Evolutionary conservation across 2,797 vertebrate genomes (phyloP), one percentile per base, ranked within the genome.

Genomic region (Lacerta agilis): DNA sequence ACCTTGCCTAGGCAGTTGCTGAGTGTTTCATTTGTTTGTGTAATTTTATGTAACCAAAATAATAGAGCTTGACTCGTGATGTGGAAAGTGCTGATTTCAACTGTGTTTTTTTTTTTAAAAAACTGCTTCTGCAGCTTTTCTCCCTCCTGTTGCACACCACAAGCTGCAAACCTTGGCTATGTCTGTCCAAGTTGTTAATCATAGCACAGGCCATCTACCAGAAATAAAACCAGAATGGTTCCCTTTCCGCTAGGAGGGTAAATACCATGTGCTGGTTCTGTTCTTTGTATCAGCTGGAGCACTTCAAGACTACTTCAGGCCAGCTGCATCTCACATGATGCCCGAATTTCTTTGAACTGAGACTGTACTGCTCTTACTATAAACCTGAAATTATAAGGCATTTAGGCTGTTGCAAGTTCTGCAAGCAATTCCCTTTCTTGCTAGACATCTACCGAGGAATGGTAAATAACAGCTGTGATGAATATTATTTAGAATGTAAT

Each of bases 71-170:
- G 93, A 94, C 87, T 79, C 72, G 86, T 86, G 64, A 91, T 94
- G 83, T 82, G 89, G 25, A 94, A 95, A 95, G 75, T 0, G 94
- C 94, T 96, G 94, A 92, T 87, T 81, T 66, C 69, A 75, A 64
- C 91, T 90, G 84, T 86, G 87, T 79, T 72, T 33, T 33, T n/a
- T n/a, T n/a, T n/a, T n/a, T n/a, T 33, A 86, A 49, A 55, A 55
- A 91, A 94, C 91, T 94, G 94, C 89, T 91, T 84, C 87, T 92
- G 45, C 91, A 95, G 95, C 95, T 94, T 79, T 86, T 94, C 91
- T 78, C 55, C 33, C 73, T 58, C n/a, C 89, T 94, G 92, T 94
- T 91, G 75, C 76, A 86, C n/a, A 27, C 58, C 81, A 27, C 41
- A 45, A 29, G 86, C 55, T 91, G 89, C 81, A 85, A 49, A 79